Evolutionary conservation across 2,797 vertebrate species (phyloP), one percentile per base, ranked within the genome.

Genomic region (Sebastiscus tertius): DNA sequence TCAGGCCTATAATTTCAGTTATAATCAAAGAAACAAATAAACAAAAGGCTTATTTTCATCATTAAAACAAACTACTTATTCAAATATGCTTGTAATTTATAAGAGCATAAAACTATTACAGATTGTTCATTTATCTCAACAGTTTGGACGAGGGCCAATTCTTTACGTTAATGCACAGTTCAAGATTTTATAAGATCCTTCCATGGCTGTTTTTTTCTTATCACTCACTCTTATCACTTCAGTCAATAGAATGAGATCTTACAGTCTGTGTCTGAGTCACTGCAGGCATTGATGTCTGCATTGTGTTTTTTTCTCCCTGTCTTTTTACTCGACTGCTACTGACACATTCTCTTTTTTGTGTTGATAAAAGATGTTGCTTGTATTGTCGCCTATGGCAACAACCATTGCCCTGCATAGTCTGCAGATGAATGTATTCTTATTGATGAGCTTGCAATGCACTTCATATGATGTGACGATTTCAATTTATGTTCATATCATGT

Each of bases 191-290:
- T 36, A 31, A 67, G 31, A 24, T 31, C 16, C n/a, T 34, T 52
- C 31, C 16, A 12, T 59, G 52, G 34, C 39, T 69, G 69, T 1
- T 59, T 60, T 49, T 68, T 82, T 64, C 36, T 36, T 31, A 62
- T 68, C 63, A 24, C 58, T 75, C 67, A 56, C 31, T 70, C 54
- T 29, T 14, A 60, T 72, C 56, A 72, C 70, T 72, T 29, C 16
- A 52, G 22, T 60, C 69, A 72, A 27, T 63, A 74, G 72, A 8
- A 31, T n/a, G 46, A 59, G 62, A 72, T 63, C 46, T 65, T 36
- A 46, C 64, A 66, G 65, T 60, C 70, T 31, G 24, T 58, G 62
- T 65, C 64, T 63, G 33, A 81, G 68, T 74, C 72, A 83, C 27
- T 62, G 80, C 60, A 72, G 58, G 24, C 52, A 36, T n/a, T 72